These are phyloP conservation scores for Dasypogon diadema DNA, from an alignment of 2,888 invertebrate genomes.

Conservation along the genomic window DNA sequence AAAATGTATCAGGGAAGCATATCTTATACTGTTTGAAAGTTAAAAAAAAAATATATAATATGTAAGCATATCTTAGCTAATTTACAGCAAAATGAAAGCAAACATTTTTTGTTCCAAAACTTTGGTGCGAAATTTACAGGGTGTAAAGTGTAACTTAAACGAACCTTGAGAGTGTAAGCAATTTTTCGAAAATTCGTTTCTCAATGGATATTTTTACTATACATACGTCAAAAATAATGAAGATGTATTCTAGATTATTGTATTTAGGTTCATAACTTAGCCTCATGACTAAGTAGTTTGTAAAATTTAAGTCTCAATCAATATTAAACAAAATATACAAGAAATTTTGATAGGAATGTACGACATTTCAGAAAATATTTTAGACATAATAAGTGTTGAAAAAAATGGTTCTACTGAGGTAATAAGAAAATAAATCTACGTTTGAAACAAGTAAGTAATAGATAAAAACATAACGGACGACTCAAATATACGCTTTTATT, in stretches of 20 bases:
- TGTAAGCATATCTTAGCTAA: slow-evolving; percentile 4
- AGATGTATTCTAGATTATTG: slow-evolving; percentile 22
- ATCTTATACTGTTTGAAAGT: neutral
- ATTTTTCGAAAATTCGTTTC: neutral
- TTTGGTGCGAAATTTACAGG: slow-evolving; percentile 40
- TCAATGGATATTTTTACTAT: slow-evolving; percentile 14
- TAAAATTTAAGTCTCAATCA: slow-evolving; percentile 5
- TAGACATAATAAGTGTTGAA: slow-evolving; percentile 32
- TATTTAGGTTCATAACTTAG: neutral
- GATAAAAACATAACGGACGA: neutral
- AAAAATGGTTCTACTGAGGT: slow-evolving; percentile 27
- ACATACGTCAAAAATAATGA: slow-evolving; percentile 7
- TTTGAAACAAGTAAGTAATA: neutral
- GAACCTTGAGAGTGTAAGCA: neutral
- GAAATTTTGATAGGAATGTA: slow-evolving; percentile 27
- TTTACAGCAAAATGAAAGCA: neutral
- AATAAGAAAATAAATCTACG: slow-evolving; percentile 4
- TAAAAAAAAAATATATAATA: neutral
- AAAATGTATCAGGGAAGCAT: neutral
- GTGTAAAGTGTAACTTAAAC: slow-evolving; percentile 5
- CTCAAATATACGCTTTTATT: slow-evolving; percentile 23
- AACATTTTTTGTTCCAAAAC: slow-evolving; percentile 1
- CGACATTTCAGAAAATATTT: slow-evolving; percentile 4
- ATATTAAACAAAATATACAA: slow-evolving; percentile 9
- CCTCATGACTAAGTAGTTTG: slow-evolving; percentile 12